phyloP scores from a whole-genome alignment of 2,888 invertebrate genomes.

The Myopa tessellatipennis region DNA sequence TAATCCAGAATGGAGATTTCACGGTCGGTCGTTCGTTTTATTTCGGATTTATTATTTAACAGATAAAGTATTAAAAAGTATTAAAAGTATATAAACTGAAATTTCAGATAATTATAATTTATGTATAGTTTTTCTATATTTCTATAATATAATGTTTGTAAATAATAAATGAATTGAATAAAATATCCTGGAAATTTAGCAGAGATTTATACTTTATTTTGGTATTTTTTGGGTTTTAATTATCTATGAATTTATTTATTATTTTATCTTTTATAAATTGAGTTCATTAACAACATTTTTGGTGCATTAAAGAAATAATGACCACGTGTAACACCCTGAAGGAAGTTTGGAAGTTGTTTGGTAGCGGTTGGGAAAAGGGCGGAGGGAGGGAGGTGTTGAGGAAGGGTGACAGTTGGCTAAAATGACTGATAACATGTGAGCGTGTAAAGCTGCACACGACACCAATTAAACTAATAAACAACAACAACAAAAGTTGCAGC shows the following conservation, averaged over 20 bases:
- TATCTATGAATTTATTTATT: neutral
- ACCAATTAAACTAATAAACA: conserved; percentile 66
- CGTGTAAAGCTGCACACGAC: conserved; percentile 52
- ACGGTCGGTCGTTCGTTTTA: neutral
- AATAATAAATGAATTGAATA: too few relatives aligned
- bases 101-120: neutral
- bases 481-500: conserved; percentile 40
- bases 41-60: neutral
- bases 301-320: neutral
- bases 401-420: too few relatives aligned
- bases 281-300: neutral
- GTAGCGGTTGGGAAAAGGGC: too few relatives aligned
- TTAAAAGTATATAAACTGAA: neutral
- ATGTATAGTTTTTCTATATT: too few relatives aligned
- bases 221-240: too few relatives aligned
- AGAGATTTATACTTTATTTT: too few relatives aligned
- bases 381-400: too few relatives aligned
- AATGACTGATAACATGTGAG: neutral
- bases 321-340: neutral
- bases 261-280: neutral
- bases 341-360: too few relatives aligned
- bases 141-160: too few relatives aligned
- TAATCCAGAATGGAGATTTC: neutral
- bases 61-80: too few relatives aligned
- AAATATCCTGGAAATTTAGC: too few relatives aligned